Conservation (phyloP, 2,113 vertebrate species). For the Calidris pugnax region DNA sequence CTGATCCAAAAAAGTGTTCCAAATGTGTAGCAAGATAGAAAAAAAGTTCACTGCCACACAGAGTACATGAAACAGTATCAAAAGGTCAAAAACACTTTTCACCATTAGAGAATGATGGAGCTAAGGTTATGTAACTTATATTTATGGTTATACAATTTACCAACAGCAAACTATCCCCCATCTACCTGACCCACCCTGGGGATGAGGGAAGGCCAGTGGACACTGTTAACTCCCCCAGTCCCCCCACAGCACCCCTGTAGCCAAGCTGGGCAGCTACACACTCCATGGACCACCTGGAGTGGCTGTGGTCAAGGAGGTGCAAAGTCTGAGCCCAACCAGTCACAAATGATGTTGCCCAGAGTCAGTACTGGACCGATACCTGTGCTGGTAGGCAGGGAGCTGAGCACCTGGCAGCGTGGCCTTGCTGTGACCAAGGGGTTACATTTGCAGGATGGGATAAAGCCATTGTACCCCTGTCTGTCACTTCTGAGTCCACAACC, state of each 20-base stretch:
- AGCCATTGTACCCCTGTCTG: background rate
- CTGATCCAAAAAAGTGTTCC: background rate
- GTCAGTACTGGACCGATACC: background rate
- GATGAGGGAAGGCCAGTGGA: background rate
- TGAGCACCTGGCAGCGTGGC: rapidly evolving
- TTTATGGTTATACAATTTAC: background rate
- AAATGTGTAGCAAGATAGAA: background rate
- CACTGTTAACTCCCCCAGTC: rapidly evolving
- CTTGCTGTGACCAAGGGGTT: background rate
- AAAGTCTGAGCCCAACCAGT: background rate
- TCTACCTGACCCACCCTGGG: background rate
- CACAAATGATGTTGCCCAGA: rapidly evolving
- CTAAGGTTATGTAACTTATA: background rate
- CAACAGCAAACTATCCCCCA: background rate
- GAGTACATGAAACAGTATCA: background rate
- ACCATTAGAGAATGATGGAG: background rate
- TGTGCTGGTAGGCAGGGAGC: rapidly evolving
- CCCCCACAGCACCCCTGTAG: background rate
- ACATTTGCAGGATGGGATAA: no score
- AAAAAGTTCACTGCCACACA: background rate
- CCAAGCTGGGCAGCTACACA: background rate
- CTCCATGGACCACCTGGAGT: rapidly evolving
- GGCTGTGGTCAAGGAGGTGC: rapidly evolving
- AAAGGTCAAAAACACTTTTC: background rate
- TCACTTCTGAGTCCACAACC: rapidly evolving